Percentiles rank a stretch among this genome's conserved stretches.
Conservation (phyloP, 2,797 vertebrate genomes). For the Atherinosoma microstoma region DNA sequence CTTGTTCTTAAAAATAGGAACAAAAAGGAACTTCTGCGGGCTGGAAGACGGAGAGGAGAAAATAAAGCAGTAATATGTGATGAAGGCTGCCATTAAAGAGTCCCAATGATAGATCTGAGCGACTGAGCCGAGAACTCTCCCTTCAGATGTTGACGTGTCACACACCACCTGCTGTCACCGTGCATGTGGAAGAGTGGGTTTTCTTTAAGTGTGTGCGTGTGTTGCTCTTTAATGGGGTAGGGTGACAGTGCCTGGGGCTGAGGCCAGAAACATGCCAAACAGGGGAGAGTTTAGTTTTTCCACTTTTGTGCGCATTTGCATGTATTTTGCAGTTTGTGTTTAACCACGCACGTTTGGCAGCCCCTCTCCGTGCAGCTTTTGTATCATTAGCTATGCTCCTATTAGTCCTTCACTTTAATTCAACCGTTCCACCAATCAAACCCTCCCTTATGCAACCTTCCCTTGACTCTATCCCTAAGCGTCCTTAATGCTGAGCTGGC, state of each 20-base stretch:
- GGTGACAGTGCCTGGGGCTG: constrained; percentile 68
- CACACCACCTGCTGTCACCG: constrained; percentile 75
- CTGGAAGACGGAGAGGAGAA: constrained; percentile 79
- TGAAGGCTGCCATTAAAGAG: constrained; percentile 83
- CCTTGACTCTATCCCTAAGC: constrained; percentile 54
- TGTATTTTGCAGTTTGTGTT: constrained; percentile 47
- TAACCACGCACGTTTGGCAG: constrained; percentile 38
- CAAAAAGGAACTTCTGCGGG: constrained; percentile 87
- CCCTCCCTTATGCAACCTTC: constrained; percentile 39
- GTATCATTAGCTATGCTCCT: constrained; percentile 68
- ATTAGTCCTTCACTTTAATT: constrained; percentile 69
- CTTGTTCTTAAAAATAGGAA: constrained; percentile 90
- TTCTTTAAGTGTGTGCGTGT: constrained; percentile 29
- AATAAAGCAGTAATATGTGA: constrained; percentile 82
- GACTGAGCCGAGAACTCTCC: constrained; percentile 58
- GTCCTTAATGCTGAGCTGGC: constrained; percentile 54
- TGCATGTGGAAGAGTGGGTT: constrained; percentile 43
- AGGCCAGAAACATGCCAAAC: constrained; percentile 62
- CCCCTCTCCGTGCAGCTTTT: constrained; percentile 34
- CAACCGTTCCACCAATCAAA: constrained; percentile 62
- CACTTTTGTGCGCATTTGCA: constrained; percentile 49
- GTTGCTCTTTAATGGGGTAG: constrained; percentile 60
- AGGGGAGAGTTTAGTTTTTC: constrained; percentile 66
- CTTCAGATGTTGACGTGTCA: constrained; percentile 74
- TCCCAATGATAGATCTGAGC: constrained; percentile 75